These are phyloP conservation scores for Agrotis clavis DNA, from an alignment of 2,888 invertebrate genomes.

Conservation along the genomic window DNA sequence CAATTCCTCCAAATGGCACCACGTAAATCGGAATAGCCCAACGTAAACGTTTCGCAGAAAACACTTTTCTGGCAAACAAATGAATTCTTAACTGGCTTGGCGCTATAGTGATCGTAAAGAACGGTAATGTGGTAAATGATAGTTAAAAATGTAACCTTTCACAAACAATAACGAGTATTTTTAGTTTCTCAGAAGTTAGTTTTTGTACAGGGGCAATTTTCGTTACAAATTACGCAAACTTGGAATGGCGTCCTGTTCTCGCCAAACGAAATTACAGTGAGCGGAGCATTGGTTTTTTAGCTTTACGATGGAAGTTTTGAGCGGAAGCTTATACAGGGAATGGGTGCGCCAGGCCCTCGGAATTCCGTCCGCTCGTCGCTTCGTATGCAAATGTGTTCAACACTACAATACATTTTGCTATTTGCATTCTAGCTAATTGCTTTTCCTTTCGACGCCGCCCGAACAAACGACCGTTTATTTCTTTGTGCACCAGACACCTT, in stretches of 20 bases:
- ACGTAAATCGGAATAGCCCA: constrained; percentile 80
- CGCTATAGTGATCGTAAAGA: constrained; percentile 66
- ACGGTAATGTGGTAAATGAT: constrained; percentile 59
- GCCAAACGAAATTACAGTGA: constrained; percentile 58
- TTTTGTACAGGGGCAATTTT: constrained; percentile 53
- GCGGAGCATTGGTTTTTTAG: constrained; percentile 74
- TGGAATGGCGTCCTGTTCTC: constrained; percentile 49
- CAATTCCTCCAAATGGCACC: constrained; percentile 82
- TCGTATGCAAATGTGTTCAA: constrained; percentile 85
- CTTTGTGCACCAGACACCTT: constrained; percentile 77
- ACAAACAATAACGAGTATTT: constrained; percentile 43
- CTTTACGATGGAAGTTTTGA: constrained; percentile 77
- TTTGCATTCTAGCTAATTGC: constrained; percentile 88
- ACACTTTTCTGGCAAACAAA: constrained; percentile 75
- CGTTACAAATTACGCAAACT: constrained; percentile 59
- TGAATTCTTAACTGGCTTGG: constrained; percentile 75
- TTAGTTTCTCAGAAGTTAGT: constrained; percentile 38
- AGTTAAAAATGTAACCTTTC: constrained; percentile 59
- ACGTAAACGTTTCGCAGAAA: constrained; percentile 75
- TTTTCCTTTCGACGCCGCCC: constrained; percentile 83
- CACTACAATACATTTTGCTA: constrained; percentile 85
- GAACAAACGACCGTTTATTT: constrained; percentile 80
- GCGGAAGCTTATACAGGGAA: constrained; percentile 76
- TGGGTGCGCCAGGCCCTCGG: constrained; percentile 73
- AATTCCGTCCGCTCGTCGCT: constrained; percentile 78